Conservation (phyloP, 2,888 invertebrate species). For the Dione vanillae region DNA sequence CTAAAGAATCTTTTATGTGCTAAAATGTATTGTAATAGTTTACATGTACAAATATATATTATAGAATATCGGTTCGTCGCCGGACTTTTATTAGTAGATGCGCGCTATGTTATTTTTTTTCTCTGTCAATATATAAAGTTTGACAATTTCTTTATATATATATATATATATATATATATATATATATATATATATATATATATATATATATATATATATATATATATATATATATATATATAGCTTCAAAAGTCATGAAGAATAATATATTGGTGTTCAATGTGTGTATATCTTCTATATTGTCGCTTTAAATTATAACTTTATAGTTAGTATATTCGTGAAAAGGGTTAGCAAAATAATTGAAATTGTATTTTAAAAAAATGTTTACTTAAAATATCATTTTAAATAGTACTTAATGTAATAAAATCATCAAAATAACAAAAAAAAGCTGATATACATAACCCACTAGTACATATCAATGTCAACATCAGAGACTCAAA, state of each 20-base stretch:
- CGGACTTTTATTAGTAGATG: neutral
- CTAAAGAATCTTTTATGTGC: slow-evolving; percentile 13
- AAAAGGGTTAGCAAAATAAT: neutral
- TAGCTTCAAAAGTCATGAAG: neutral
- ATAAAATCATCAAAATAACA: neutral
- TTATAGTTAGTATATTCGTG: slow-evolving; percentile 6
- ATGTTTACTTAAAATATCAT: neutral
- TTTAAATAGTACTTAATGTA: neutral
- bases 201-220: too few species aligned
- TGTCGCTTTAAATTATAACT: slow-evolving; percentile 18
- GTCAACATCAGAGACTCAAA: slow-evolving; percentile 6
- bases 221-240: neutral
- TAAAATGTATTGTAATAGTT: slow-evolving; percentile 15
- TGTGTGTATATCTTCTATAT: slow-evolving; percentile 23
- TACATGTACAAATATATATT: neutral
- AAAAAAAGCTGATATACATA: neutral
- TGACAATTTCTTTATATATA: too few species aligned
- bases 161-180: too few species aligned
- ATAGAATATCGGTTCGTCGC: neutral
- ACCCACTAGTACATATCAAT: slow-evolving; percentile 9
- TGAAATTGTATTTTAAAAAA: neutral
- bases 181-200: too few species aligned
- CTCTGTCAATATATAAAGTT: too few species aligned
- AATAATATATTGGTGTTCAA: slow-evolving; percentile 24
- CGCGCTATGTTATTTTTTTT: neutral